phyloP scores from a whole-genome alignment of 2,888 invertebrate genomes.

The Thymelicus sylvestris region DNA sequence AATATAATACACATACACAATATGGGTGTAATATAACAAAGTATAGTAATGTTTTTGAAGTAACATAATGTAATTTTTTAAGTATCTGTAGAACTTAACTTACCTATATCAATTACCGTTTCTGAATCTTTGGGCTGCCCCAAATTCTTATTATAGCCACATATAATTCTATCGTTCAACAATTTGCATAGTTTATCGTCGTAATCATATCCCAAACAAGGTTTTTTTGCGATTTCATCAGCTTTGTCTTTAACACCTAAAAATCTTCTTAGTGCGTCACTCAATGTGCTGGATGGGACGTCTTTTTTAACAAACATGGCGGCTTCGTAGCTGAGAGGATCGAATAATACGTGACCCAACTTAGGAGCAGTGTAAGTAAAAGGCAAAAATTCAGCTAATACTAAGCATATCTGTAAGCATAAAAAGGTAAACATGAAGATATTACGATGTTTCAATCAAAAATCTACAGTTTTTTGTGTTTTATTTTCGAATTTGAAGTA shows the following conservation, averaged over 20 bases:
- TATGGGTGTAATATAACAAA: too few relatives aligned
- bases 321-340: slow-evolving; percentile 53
- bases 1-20: too few relatives aligned
- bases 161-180: slow-evolving; percentile 60
- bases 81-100: background rate
- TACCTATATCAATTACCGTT: slow-evolving; percentile 50
- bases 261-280: background rate
- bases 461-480: background rate
- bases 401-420: background rate
- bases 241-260: slow-evolving; percentile 3
- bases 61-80: background rate
- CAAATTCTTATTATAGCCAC: slow-evolving; percentile 70
- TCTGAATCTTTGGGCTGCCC: slow-evolving; percentile 47
- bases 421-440: background rate
- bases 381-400: slow-evolving; percentile 1
- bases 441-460: background rate
- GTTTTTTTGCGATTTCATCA: slow-evolving; percentile 25
- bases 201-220: slow-evolving; percentile 58
- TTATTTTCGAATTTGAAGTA: background rate
- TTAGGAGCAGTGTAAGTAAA: slow-evolving; percentile 54
- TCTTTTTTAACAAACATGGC: slow-evolving; percentile 41
- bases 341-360: slow-evolving; percentile 52
- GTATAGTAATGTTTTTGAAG: too few relatives aligned
- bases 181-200: slow-evolving; percentile 59
- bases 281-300: background rate